Evolutionary conservation across 2,888 invertebrate genomes (phyloP).

Genomic region (Junonia oenone): DNA sequence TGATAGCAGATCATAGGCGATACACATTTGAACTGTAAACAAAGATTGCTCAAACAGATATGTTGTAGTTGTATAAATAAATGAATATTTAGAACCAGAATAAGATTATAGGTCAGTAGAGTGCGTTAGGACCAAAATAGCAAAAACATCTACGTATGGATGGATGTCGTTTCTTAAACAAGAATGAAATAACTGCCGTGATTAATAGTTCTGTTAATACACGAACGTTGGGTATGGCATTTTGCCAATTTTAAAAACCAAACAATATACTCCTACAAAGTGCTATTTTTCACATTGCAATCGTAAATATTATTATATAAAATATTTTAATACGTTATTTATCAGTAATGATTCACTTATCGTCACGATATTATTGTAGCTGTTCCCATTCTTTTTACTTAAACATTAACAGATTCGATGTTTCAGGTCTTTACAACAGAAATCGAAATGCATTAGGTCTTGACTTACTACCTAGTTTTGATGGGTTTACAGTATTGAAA

Average conservation of each 20-base stretch:
- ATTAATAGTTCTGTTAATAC: conserved; percentile 4
- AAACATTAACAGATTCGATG: no score
- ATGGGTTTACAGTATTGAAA: no score
- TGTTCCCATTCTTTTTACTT: no score
- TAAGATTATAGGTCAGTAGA: conserved; percentile 25
- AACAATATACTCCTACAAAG: conserved; percentile 5
- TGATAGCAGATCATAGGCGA: neutral
- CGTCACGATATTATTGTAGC: no score
- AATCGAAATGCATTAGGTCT: no score
- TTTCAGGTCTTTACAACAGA: no score
- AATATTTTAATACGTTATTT: no score
- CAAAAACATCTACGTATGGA: conserved; percentile 17
- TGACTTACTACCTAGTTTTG: no score
- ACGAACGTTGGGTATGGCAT: conserved; percentile 17
- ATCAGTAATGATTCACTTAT: no score
- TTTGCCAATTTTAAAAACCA: conserved; percentile 23
- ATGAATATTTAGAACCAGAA: neutral
- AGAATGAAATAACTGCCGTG: conserved; percentile 9
- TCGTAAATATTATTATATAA: no score
- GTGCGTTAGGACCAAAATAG: conserved; percentile 22
- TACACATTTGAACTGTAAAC: neutral
- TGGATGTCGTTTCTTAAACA: conserved; percentile 11
- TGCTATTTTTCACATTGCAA: neutral
- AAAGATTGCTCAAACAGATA: neutral
- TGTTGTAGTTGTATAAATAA: neutral